phyloP scores from a whole-genome alignment of 2,797 vertebrate genomes.

The Echeneis naucrates region DNA sequence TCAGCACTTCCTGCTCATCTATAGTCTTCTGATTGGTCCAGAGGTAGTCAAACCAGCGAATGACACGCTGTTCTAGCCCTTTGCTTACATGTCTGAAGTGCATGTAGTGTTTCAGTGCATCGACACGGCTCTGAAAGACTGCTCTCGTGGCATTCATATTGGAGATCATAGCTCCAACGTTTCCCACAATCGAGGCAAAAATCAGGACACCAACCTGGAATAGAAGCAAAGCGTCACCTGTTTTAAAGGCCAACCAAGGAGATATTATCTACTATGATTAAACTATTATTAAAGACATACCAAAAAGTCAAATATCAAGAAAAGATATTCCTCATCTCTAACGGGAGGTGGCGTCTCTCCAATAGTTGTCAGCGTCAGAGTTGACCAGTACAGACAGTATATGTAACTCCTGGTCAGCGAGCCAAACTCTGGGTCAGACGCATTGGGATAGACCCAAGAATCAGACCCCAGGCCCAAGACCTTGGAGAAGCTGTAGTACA shows the following conservation, averaged over 20 bases:
- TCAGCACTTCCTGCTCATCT: slow-evolving; percentile 91
- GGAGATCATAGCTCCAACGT: slow-evolving; percentile 97
- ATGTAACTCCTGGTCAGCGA: slow-evolving; percentile 88
- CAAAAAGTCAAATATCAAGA: slow-evolving; percentile 96
- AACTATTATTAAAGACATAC: slow-evolving; percentile 59
- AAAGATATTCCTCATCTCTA: slow-evolving; percentile 94
- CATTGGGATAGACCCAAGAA: slow-evolving; percentile 94
- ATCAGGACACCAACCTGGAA: slow-evolving; percentile 90
- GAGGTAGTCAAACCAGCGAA: slow-evolving; percentile 97
- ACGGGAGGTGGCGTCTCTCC: slow-evolving; percentile 94
- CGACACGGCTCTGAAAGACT: slow-evolving; percentile 92
- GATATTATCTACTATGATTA: background rate
- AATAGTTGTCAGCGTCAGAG: slow-evolving; percentile 95
- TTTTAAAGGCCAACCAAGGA: background rate
- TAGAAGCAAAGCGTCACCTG: background rate
- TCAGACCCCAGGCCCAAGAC: slow-evolving; percentile 93
- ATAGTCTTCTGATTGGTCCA: slow-evolving; percentile 96
- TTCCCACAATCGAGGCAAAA: slow-evolving; percentile 97
- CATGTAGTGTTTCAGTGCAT: slow-evolving; percentile 97
- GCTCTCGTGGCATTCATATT: slow-evolving; percentile 96
- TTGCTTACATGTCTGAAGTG: slow-evolving; percentile 97
- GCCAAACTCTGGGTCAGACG: slow-evolving; percentile 87
- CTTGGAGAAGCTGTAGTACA: slow-evolving; percentile 96
- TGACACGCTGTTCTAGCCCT: slow-evolving; percentile 92
- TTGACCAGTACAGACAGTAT: slow-evolving; percentile 98